Evolutionary conservation across 2,113 vertebrate species (phyloP), one percentile per base, ranked within the genome.

Genomic region (Mormoops blainvillei): DNA sequence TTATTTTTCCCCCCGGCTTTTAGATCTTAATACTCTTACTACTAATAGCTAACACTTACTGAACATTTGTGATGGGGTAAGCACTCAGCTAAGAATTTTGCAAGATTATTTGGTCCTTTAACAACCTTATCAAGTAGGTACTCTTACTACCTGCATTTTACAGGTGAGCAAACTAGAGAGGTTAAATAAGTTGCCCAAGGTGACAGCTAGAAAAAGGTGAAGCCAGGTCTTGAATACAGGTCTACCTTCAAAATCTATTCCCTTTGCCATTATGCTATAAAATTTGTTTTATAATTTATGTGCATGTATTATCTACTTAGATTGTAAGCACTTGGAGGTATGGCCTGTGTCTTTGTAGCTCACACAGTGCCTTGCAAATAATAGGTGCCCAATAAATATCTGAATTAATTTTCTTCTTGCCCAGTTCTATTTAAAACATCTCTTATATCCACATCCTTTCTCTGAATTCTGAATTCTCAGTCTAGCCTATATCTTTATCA

Each of bases 351-450:
- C 81, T 93, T 54, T 95, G 52, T 92, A 71, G 89, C 61, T 95
- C 73, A 65, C 41, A 65, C 28, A 26, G 87, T 95, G 95, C 96
- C 96, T 96, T 97, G 78, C 73, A 93, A 71, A 81, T 87, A 94
- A 84, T 61, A 95, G 92, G 95, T 94, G 83, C 58, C 94, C 68
- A 94, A 41, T 96, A 95, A 93, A 94, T 96, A 87, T 54, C 68
- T 78, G 58, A 83, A 84, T 58, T 54, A 94, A 87, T 87, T 73
- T 95, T 45, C 70, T 58, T 26, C 38, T 83, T 74, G 70, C 15
- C 33, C 50, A 52, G 15, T 91, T 93, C 63, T 92, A 63, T 67
- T 95, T 68, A 87, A 61, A 96, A 83, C 73, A 88, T 31, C 41
- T 93, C 63, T 92, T 93, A 8, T n/a, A 45, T 65, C 65, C 20